Evolutionary conservation across 2,888 invertebrate species (phyloP), one percentile per base, ranked within the genome.

Genomic region (Drosophila multiciliata): DNA sequence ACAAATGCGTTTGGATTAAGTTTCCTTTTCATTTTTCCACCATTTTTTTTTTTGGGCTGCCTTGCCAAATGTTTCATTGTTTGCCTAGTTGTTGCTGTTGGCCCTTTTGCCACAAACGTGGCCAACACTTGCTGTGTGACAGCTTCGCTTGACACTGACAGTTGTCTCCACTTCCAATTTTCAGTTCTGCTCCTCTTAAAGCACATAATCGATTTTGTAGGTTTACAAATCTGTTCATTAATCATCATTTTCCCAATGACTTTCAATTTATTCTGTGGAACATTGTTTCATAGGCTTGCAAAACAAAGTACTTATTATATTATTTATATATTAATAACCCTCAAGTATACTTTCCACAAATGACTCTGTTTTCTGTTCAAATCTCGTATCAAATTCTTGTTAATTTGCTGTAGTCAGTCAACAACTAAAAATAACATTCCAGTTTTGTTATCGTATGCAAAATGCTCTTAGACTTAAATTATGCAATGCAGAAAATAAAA

Each of bases 1-100:
- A 62, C 78, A 63, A 81, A 73, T 77, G 67, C 77, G 53, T 70
- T 66, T 12, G 29, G 29, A 15, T 45, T 60, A 61, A 17, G 45
- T 59, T 72, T 48, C 45, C 23, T 45, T 45, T 45, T 15, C 45
- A 26, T 45, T 15, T 23, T 15, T 45, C 2, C 0, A 7, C 2
- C 15, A 7, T 0, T 36, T 12, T 8, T n/a, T 15, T 20, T 33
- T 4, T 5, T 89, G 87, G 69, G 66, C 3, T 67, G 53, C 64
- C 52, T 63, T 75, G 89, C 74, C 89, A 89, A 89, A 78, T 75
- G 80, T 69, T 83, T 73, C 55, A 57, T 65, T 83, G 75, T 63
- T 55, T 48, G 64, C 45, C 45, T 55, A 42, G n/a, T 3, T 42
- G 42, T 0, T 23, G 20, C 2, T 45, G 36, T 45, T 45, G 61